A percentile compares a stretch with the other conserved stretches of the same genome.
Conservation (phyloP, 2,888 invertebrate genomes). For the Stenoptilia bipunctidactyla region DNA sequence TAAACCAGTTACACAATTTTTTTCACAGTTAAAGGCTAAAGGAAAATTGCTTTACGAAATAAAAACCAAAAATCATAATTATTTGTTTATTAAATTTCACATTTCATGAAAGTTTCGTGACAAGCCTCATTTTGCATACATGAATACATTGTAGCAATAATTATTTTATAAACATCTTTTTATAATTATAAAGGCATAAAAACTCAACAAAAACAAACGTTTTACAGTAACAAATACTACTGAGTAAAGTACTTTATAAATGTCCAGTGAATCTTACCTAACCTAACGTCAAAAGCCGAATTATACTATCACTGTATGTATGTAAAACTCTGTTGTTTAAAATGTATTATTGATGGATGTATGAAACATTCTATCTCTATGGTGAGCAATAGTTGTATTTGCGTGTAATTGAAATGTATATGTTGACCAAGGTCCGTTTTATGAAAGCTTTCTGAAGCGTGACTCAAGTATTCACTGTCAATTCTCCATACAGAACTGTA, state of each 20-base stretch:
- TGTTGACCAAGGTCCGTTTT: too few species aligned
- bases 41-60: too few species aligned
- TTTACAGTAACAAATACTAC: conserved; percentile 52
- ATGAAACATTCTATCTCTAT: too few species aligned
- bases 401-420: too few species aligned
- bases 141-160: conserved; percentile 61
- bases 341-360: not conserved
- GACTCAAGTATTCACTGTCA: too few species aligned
- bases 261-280: conserved; percentile 49
- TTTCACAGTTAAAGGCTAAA: too few species aligned
- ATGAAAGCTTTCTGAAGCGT: too few species aligned
- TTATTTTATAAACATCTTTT: conserved; percentile 56
- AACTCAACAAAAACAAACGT: conserved; percentile 68
- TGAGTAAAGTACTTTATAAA: conserved; percentile 37
- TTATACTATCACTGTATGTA: conserved; percentile 26
- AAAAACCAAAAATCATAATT: conserved; percentile 25
- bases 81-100: conserved; percentile 69
- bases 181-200: conserved; percentile 58
- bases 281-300: conserved; percentile 68
- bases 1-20: too few species aligned
- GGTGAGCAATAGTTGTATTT: too few species aligned
- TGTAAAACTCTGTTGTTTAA: not conserved
- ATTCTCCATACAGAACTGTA: too few species aligned
- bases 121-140: conserved; percentile 67
- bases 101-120: conserved; percentile 64